These are phyloP conservation scores for Tapirus indicus DNA, from an alignment of 2,797 vertebrate genomes.

Conservation along the genomic window DNA sequence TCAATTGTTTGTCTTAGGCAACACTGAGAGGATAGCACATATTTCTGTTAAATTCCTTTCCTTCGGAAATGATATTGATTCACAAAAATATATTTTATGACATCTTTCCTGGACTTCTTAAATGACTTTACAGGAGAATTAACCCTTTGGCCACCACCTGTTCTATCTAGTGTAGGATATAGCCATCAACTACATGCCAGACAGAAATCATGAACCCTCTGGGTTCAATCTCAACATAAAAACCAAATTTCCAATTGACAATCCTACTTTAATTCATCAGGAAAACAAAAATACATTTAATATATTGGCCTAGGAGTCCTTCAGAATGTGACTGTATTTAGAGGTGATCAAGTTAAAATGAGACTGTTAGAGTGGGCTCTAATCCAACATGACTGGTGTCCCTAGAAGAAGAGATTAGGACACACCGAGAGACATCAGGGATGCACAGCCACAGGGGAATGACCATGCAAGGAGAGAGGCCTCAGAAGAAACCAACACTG, in stretches of 20 bases:
- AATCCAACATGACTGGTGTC: neutral
- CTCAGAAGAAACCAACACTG: conserved; percentile 34
- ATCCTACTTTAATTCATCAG: neutral
- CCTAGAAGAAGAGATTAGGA: neutral
- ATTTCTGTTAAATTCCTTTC: conserved; percentile 52
- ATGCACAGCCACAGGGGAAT: neutral
- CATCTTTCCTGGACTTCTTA: conserved; percentile 15
- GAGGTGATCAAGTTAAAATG: neutral
- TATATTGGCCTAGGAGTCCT: neutral
- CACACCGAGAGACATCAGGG: neutral
- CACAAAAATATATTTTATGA: conserved; percentile 42
- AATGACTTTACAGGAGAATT: neutral
- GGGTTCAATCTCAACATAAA: conserved; percentile 11
- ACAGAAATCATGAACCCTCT: neutral
- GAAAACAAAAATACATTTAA: neutral
- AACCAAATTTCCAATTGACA: neutral
- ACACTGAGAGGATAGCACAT: neutral
- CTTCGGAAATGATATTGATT: conserved; percentile 63
- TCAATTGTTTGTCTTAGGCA: conserved; percentile 36
- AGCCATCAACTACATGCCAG: neutral
- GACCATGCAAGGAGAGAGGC: neutral
- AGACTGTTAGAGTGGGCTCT: neutral
- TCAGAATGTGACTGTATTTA: neutral
- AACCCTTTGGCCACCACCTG: neutral
- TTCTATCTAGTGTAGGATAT: neutral